Evolutionary conservation across 2,113 vertebrate species (phyloP).

Genomic region (Corydoras maculifer): DNA sequence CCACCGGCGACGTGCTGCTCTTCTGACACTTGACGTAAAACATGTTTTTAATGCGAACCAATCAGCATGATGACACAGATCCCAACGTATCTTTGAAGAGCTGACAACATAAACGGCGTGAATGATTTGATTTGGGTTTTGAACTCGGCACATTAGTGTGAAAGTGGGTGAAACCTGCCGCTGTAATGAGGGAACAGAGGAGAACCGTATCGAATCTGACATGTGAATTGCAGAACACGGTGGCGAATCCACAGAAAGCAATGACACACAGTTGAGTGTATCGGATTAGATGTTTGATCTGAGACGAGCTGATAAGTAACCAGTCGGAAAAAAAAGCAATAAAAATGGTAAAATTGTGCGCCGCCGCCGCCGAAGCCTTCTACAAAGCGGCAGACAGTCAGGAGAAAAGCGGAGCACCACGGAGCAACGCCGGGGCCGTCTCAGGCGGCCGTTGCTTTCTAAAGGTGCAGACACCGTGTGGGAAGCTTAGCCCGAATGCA

Average conservation of each 20-base stretch:
- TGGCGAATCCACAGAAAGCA: constrained; percentile 4
- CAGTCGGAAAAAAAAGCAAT: constrained; percentile 31
- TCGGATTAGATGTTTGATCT: neutral
- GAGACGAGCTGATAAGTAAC: constrained; percentile 37
- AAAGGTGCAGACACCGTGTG: neutral
- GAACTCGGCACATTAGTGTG: too few species aligned
- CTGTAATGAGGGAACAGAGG: neutral
- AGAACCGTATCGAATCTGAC: constrained; percentile 1
- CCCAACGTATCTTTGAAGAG: too few species aligned
- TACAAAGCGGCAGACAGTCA: neutral
- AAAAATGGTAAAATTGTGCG: constrained; percentile 16
- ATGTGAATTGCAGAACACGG: constrained; percentile 5
- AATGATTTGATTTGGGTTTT: too few species aligned
- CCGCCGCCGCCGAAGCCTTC: neutral
- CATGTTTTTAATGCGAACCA: too few species aligned
- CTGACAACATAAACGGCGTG: too few species aligned
- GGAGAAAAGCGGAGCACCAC: neutral
- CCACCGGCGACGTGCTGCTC: too few species aligned
- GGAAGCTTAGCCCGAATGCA: neutral
- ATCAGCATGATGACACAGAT: too few species aligned
- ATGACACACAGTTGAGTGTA: neutral
- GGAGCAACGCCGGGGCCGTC: neutral
- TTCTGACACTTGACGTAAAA: too few species aligned
- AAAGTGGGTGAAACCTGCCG: neutral
- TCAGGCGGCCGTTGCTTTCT: neutral